Conservation (phyloP, 1,140 invertebrate species). For the Brachionus koreanus region DNA sequence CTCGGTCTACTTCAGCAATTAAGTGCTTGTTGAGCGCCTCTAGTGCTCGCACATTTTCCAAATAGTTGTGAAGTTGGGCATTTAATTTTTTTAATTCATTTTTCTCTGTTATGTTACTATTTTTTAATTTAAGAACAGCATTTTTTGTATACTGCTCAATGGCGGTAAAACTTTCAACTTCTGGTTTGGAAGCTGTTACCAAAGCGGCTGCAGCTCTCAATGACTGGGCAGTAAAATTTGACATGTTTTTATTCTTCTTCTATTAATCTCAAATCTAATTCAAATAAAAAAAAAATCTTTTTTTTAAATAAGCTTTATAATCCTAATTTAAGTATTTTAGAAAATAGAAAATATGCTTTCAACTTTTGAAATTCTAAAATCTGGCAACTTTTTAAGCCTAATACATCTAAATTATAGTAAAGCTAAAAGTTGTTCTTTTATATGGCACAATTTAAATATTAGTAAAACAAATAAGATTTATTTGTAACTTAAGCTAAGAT, state of each 20-base stretch:
- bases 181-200: background rate
- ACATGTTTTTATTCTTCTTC: background rate
- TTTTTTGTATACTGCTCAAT: slow-evolving; percentile 27
- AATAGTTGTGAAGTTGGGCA: slow-evolving; percentile 4
- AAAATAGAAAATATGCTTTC: background rate
- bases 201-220: slow-evolving; percentile 21
- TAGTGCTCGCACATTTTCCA: slow-evolving; percentile 20
- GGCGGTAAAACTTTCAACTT: background rate
- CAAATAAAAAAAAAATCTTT: background rate
- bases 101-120: slow-evolving; percentile 23
- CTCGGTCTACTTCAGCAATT: slow-evolving; percentile 31
- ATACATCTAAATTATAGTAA: background rate
- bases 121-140: slow-evolving; percentile 34
- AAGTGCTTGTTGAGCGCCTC: slow-evolving; percentile 23
- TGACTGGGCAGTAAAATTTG: slow-evolving; percentile 8
- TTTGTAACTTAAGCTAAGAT: slow-evolving; percentile 7
- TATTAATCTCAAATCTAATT: background rate
- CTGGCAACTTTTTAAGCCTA: background rate
- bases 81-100: slow-evolving; percentile 26
- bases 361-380: background rate
- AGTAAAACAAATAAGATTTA: background rate
- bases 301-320: background rate
- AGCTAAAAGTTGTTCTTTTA: background rate
- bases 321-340: no score
- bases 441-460: slow-evolving; percentile 17